Conservation (phyloP, 2,113 vertebrate genomes). For the Pardalotus punctatus region DNA sequence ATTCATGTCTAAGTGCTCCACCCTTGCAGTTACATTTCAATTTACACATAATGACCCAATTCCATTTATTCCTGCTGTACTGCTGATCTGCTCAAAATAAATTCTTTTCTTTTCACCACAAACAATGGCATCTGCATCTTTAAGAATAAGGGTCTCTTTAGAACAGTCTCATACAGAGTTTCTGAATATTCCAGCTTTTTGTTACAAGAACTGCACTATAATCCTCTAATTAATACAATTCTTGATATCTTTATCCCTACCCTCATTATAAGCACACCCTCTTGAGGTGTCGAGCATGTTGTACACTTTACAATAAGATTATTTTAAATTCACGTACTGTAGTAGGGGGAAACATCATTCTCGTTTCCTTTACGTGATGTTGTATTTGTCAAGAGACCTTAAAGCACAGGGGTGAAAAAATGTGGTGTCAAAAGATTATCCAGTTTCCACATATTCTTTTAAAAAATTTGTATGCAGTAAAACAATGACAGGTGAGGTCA, state of each 20-base stretch:
- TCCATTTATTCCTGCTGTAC: slow-evolving; percentile 10
- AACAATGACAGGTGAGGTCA: background rate
- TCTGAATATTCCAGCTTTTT: background rate
- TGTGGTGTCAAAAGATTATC: background rate
- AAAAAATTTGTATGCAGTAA: background rate
- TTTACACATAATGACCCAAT: slow-evolving; percentile 34
- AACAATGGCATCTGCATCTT: background rate
- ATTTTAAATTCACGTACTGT: background rate
- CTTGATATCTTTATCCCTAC: slow-evolving; percentile 20
- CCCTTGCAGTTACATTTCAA: slow-evolving; percentile 4
- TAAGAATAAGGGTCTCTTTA: background rate
- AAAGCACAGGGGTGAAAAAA: background rate
- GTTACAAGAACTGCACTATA: background rate
- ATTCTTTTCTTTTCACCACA: background rate
- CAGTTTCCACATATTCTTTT: background rate
- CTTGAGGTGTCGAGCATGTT: slow-evolving; percentile 19
- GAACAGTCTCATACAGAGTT: background rate
- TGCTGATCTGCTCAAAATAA: slow-evolving; percentile 30
- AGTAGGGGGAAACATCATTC: background rate
- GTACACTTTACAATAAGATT: background rate
- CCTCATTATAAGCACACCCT: slow-evolving; percentile 9
- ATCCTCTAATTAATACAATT: slow-evolving; percentile 27
- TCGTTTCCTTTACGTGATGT: background rate
- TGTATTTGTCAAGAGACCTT: background rate
- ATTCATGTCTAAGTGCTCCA: slow-evolving; percentile 58